Evolutionary conservation across 2,888 invertebrate genomes (phyloP), one percentile per base, ranked within the genome.

Genomic region (Oithona nana): DNA sequence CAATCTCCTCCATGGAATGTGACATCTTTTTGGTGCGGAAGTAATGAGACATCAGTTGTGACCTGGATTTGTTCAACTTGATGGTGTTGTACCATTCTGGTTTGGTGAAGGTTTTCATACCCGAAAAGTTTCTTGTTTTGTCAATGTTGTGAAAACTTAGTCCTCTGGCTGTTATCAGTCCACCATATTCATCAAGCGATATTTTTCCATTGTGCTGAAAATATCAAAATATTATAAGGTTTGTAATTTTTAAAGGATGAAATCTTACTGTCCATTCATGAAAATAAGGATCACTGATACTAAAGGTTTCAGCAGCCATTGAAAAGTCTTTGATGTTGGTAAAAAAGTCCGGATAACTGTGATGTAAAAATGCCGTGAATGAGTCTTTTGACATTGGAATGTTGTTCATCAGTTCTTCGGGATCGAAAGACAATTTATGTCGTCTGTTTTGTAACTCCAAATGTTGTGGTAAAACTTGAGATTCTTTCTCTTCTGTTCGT

Each of bases 221-320:
- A 57, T 57, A 31, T 16, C 30, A 28, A 30, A 13, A n/a, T 20
- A 39, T 20, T 58, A 2, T 28, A 20, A 58, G 16, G 11, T 49
- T 22, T 4, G n/a, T 49, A 61, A 66, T 65, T 49, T 66, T 65
- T 26, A 65, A 64, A 31, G 60, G 49, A 13, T 26, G 48, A 6
- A 64, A 63, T 64, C 66, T 57, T 68, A 72, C 73, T 50, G 68
- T 68, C 73, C 74, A 74, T 24, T 72, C 69, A 3, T 74, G 78
- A 74, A 86, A 85, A 78, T 88, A 76, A 50, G 75, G 74, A 69
- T 88, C 86, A 0, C 84, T 79, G 63, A 81, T 75, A 69, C 87
- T 86, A 49, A 90, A 73, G 63, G 80, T 78, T 60, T 83, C 78
- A 0, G 81, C 74, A 1, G 84, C 83, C 62, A 73, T 72, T 26